These are phyloP conservation scores for Phrixothrix hirtus DNA, from an alignment of 2,888 invertebrate species.

Conservation along the genomic window DNA sequence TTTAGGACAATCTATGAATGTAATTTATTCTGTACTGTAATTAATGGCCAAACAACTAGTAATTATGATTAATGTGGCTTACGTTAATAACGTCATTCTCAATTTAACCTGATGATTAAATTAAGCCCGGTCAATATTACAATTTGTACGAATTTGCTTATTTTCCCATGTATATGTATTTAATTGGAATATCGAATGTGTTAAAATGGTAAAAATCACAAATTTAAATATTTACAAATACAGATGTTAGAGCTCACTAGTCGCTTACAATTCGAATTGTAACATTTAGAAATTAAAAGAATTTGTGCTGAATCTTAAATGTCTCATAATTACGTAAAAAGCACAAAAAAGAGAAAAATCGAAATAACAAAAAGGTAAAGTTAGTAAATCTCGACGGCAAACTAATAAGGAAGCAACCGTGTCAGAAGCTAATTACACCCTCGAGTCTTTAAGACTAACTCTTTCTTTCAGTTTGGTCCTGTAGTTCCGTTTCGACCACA, in stretches of 20 bases:
- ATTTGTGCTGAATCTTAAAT: too few species aligned
- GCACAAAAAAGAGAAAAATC: background rate
- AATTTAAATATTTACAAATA: background rate
- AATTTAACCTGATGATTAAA: slow-evolving; percentile 5
- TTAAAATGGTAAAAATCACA: background rate
- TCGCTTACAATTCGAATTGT: too few species aligned
- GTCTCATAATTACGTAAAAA: too few species aligned
- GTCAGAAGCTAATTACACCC: slow-evolving; percentile 22
- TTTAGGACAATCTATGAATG: too few species aligned
- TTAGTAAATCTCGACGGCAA: slow-evolving; percentile 10
- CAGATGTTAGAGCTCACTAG: too few species aligned
- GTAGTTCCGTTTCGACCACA: slow-evolving; percentile 26
- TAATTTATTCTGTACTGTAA: too few species aligned
- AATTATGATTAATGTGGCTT: slow-evolving; percentile 11
- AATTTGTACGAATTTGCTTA: slow-evolving; percentile 1
- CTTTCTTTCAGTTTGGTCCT: slow-evolving; percentile 23
- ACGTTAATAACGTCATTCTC: slow-evolving; percentile 11
- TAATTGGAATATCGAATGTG: background rate
- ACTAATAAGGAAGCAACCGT: slow-evolving; percentile 23
- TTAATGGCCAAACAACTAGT: slow-evolving; percentile 6
- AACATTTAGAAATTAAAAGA: too few species aligned
- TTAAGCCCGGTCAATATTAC: slow-evolving; percentile 6
- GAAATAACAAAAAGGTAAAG: background rate
- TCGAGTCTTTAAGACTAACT: slow-evolving; percentile 22
- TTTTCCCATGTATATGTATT: background rate